Conservation (phyloP, 2,888 invertebrate genomes). For the Andrena marginata region DNA sequence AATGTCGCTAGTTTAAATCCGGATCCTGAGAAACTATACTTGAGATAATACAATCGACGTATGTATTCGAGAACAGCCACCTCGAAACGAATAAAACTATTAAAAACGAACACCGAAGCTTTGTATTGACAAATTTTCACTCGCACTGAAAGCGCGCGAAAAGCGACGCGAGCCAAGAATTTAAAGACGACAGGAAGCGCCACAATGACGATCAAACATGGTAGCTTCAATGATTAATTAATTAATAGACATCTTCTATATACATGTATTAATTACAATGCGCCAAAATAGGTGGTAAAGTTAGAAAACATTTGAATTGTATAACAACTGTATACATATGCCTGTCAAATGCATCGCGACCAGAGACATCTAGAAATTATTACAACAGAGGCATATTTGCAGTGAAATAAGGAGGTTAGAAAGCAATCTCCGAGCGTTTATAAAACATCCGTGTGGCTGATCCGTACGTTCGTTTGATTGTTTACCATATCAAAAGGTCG, state of each 20-base stretch:
- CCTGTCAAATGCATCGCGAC: neutral
- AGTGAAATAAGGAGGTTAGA: constrained; percentile 37
- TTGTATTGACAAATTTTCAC: no score
- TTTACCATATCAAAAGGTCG: neutral
- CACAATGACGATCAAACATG: neutral
- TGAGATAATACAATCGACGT: no score
- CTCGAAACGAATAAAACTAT: neutral
- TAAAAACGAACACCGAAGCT: neutral
- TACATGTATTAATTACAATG: no score
- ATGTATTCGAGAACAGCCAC: neutral
- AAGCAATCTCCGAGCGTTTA: neutral
- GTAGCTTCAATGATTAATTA: neutral
- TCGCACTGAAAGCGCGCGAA: neutral
- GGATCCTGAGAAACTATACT: neutral
- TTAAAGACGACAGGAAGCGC: no score
- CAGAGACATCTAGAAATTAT: constrained; percentile 46
- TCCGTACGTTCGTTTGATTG: neutral
- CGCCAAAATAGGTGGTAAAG: no score
- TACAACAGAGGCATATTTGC: neutral
- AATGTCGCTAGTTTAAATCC: neutral
- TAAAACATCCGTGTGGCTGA: neutral
- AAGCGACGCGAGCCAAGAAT: neutral
- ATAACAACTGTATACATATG: neutral
- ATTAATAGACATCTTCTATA: no score
- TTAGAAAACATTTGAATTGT: no score